Percentiles rank a stretch among this genome's conserved stretches.
phyloP scores from a whole-genome alignment of 2,888 invertebrate species.

The Melikaiella ostensackeni region DNA sequence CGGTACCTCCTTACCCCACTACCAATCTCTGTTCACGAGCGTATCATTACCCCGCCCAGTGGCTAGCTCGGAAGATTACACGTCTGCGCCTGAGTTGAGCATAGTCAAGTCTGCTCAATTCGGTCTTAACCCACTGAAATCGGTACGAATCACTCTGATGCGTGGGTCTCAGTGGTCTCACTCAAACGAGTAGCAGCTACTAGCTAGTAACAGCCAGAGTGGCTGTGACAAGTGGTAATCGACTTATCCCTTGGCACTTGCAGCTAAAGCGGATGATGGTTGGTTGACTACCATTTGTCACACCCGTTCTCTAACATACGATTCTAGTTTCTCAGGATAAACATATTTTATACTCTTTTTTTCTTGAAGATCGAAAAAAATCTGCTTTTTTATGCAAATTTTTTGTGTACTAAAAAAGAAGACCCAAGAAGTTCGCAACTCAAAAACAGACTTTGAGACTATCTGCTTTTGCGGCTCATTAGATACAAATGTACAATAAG shows the following conservation, averaged over 20 bases:
- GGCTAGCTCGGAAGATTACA: conserved; percentile 76
- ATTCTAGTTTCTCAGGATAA: background rate
- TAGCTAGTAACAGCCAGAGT: background rate
- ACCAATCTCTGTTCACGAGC: conserved; percentile 66
- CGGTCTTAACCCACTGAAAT: conserved; percentile 41
- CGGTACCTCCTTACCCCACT: conserved; percentile 64
- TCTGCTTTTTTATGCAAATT: no score
- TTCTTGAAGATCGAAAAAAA: no score
- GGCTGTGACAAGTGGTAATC: conserved; percentile 32
- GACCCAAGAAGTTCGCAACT: no score
- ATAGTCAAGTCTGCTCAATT: conserved; percentile 55
- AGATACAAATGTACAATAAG: no score
- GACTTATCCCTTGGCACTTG: background rate
- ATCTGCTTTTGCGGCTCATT: no score
- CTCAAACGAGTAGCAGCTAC: background rate
- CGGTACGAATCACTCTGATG: conserved; percentile 49
- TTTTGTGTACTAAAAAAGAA: no score
- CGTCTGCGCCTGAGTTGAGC: conserved; percentile 65
- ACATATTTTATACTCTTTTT: no score
- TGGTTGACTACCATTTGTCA: background rate
- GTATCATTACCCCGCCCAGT: conserved; percentile 77
- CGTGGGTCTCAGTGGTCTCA: conserved; percentile 45
- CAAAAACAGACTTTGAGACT: no score
- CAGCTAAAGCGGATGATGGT: background rate
- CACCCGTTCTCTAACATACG: background rate